Evolutionary conservation across 2,888 invertebrate genomes (phyloP).

Genomic region (Clitarchus hookeri): DNA sequence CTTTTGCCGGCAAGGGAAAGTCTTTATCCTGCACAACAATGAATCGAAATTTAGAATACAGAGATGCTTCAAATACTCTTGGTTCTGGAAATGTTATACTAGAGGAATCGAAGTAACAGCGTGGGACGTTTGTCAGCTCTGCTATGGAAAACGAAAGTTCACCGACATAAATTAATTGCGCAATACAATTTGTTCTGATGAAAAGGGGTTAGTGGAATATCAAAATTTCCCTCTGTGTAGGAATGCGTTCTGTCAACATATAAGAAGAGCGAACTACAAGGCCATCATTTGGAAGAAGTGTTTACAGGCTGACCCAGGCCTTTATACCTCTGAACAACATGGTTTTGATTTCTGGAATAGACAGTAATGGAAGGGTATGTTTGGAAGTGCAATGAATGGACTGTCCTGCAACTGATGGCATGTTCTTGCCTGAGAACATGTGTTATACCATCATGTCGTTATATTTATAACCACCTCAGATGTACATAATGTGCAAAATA

Average conservation of each 20-base stretch:
- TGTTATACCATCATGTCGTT: neutral
- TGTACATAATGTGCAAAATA: neutral
- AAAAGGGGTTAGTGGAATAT: conserved; percentile 17
- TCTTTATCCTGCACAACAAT: neutral
- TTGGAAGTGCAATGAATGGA: conserved; percentile 3
- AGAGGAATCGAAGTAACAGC: neutral
- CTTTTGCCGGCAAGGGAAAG: conserved; percentile 18
- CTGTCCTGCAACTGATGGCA: conserved; percentile 2
- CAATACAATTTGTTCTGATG: neutral
- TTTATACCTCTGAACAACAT: neutral
- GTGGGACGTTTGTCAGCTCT: neutral
- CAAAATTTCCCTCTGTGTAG: neutral
- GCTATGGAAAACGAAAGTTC: conserved; percentile 3
- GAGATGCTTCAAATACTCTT: neutral
- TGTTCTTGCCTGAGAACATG: neutral
- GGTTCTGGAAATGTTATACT: neutral
- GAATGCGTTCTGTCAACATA: neutral
- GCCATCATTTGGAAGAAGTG: neutral
- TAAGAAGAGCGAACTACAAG: neutral
- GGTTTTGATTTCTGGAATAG: neutral
- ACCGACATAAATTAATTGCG: neutral
- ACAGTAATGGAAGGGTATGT: neutral
- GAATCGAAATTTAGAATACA: neutral
- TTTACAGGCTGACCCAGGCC: neutral
- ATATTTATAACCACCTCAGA: neutral